Conservation (phyloP, 2,113 vertebrate genomes). For the Phalacrocorax brasilianus region DNA sequence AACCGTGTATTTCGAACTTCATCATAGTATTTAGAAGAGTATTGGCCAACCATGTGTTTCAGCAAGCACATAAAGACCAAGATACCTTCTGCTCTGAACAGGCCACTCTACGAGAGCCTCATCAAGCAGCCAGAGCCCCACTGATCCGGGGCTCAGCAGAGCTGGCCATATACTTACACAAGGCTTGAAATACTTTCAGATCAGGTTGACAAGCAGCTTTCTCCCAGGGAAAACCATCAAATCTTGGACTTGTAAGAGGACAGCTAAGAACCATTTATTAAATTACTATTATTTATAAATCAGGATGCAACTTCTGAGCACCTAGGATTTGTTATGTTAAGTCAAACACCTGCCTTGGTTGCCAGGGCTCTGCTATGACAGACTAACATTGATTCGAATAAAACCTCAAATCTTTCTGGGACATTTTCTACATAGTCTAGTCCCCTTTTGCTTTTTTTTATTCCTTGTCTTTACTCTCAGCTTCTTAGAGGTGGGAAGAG, state of each 20-base stretch:
- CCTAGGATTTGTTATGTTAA: neutral
- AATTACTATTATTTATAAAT: neutral
- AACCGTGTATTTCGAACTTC: neutral
- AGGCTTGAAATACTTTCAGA: neutral
- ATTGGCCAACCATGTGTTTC: neutral
- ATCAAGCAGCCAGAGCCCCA: neutral
- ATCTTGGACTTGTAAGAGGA: neutral
- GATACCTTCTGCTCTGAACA: neutral
- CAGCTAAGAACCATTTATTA: neutral
- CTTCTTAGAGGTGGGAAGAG: neutral
- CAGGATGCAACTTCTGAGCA: neutral
- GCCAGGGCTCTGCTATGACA: neutral
- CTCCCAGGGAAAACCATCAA: neutral
- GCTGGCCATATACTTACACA: neutral
- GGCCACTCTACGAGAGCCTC: neutral
- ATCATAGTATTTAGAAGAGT: neutral
- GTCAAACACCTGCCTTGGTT: neutral
- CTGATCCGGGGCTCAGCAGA: neutral
- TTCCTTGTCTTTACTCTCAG: neutral
- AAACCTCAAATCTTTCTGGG: neutral
- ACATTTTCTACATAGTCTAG: neutral
- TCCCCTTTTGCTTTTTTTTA: neutral
- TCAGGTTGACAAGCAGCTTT: neutral
- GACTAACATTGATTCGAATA: neutral
- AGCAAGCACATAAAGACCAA: neutral